Percentiles rank a stretch among this genome's conserved stretches.
Conservation (phyloP, 2,888 invertebrate species). For the Orthosia cruda region DNA sequence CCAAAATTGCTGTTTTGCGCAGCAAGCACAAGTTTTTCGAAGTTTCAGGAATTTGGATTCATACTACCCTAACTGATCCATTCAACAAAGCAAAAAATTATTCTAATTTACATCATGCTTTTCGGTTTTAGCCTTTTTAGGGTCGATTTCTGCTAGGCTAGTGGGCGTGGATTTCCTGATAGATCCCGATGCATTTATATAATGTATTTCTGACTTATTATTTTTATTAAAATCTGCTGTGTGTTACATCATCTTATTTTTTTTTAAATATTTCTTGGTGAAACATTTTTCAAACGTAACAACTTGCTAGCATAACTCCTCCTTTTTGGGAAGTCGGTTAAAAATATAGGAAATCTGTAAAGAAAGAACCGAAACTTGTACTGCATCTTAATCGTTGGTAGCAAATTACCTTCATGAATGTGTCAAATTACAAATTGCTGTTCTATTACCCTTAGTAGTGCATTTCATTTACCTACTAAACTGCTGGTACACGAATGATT, state of each 20-base stretch:
- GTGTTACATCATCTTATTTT: neutral
- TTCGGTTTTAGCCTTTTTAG: too few relatives aligned
- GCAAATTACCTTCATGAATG: slow-evolving; percentile 5
- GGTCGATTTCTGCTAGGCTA: too few relatives aligned
- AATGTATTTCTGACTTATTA: neutral
- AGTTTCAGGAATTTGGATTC: too few relatives aligned
- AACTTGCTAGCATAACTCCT: neutral
- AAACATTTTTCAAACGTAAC: neutral
- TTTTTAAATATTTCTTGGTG: neutral
- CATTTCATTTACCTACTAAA: neutral
- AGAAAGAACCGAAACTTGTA: neutral
- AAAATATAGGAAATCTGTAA: neutral
- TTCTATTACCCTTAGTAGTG: too few relatives aligned
- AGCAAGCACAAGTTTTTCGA: too few relatives aligned
- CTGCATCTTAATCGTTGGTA: neutral
- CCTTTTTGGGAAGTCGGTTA: too few relatives aligned
- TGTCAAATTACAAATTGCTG: slow-evolving; percentile 25
- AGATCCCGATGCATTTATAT: neutral
- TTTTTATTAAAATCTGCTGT: neutral
- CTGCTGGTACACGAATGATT: neutral
- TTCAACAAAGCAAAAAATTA: too few relatives aligned
- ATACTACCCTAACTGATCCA: too few relatives aligned
- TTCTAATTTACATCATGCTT: too few relatives aligned
- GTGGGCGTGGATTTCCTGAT: slow-evolving; percentile 4
- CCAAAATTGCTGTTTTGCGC: too few relatives aligned